Base-by-base conservation (phyloP, 1,140 invertebrate species). In the Apis florea region DNA sequence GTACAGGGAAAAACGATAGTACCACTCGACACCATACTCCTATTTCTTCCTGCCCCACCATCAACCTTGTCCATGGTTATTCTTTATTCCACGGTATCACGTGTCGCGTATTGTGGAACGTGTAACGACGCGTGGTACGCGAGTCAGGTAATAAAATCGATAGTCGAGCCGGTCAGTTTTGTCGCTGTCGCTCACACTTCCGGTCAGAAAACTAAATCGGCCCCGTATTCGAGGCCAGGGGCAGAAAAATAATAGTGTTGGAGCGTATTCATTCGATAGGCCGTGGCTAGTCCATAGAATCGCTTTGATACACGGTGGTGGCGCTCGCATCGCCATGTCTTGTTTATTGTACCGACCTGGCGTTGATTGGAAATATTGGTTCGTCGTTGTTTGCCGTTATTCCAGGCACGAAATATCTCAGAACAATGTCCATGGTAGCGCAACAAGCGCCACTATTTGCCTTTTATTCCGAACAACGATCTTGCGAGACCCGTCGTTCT, bases 281-380 rank as follows among this genome's bases (percentile, higher is more conserved):
- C 40, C 64, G 61, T 40, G 8, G 26, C 54, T 13, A 13, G 26
- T 24, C 47, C 47, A 68, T 75, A 75, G 79, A 81, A 75, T 75
- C 71, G 59, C 72, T 66, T 68, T 56, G 79, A 80, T 80, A 66
- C 71, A 40, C 31, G 31, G 31, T 40, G 72, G 26, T 26, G 21
- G 47, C 13, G 13, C 40, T 24, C 13, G 68, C 19, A 3, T 49
- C 54, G 15, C 26, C 26, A 51, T 54, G 19, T 40, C 12, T 53
- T 24, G 51, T 81, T 75, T 75, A 75, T 81, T 81, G 71, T 75
- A 11, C 72, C 53, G 19, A 11, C 17, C 61, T 40, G 47, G 54
- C 66, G 72, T 75, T 81, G 79, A 81, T 81, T 81, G 79, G 72
- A 81, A 81, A 81, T 81, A 81, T 81, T 81, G 79, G 71, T 53